phyloP scores from a whole-genome alignment of 2,113 vertebrate genomes.

The Oncorhynchus gorbuscha region DNA sequence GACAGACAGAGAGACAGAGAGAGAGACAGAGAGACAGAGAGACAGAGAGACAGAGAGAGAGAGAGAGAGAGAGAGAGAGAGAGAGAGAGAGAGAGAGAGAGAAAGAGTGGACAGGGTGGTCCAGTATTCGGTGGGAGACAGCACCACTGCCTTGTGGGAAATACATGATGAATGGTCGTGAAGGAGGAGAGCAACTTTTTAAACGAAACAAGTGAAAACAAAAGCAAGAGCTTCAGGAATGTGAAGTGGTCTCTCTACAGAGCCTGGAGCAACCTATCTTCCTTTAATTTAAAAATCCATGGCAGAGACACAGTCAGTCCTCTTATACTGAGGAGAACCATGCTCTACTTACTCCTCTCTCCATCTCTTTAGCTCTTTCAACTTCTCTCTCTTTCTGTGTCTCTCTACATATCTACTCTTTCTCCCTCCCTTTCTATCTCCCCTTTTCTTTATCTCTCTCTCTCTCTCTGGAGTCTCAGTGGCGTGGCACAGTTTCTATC shows the following conservation, averaged over 20 bases:
- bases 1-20: too few species aligned
- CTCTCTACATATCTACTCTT: background rate
- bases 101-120: background rate
- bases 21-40: too few species aligned
- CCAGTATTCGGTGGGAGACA: background rate
- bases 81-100: too few species aligned
- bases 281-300: constrained; percentile 25
- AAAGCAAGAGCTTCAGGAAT: constrained; percentile 31
- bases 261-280: background rate
- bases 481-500: too few species aligned
- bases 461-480: too few species aligned
- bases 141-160: constrained; percentile 20
- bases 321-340: background rate
- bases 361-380: background rate
- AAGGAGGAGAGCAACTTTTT: background rate
- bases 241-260: constrained; percentile 27
- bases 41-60: too few species aligned
- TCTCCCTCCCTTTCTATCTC: background rate
- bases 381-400: background rate
- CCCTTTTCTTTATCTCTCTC: too few species aligned
- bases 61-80: too few species aligned
- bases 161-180: constrained; percentile 15
- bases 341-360: background rate
- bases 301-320: constrained; percentile 1
- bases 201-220: constrained; percentile 16